These are phyloP conservation scores for Arenicola marina DNA, from an alignment of 2,888 invertebrate genomes.

Conservation along the genomic window DNA sequence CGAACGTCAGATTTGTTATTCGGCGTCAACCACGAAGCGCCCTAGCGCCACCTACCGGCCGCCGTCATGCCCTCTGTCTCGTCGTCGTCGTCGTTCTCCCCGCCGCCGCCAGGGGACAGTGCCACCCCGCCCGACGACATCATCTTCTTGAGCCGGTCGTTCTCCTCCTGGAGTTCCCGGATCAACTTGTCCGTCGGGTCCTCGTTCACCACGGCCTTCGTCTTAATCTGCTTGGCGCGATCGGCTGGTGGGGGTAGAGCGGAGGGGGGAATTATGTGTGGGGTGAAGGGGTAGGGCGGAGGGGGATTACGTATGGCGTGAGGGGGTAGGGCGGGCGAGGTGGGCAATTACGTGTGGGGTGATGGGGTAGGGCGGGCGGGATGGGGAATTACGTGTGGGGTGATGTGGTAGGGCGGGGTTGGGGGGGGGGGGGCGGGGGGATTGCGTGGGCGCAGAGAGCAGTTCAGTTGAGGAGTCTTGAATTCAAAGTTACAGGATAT, in stretches of 20 bases:
- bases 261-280: neutral
- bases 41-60: conserved; percentile 1
- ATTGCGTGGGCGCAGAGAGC: too few relatives aligned
- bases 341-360: too few relatives aligned
- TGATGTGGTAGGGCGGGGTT: too few relatives aligned
- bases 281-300: neutral
- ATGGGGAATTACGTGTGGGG: too few relatives aligned
- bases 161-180: conserved; percentile 66
- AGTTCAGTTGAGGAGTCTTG: too few relatives aligned
- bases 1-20: too few relatives aligned
- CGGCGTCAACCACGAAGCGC: too few relatives aligned
- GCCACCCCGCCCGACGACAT: conserved; percentile 56
- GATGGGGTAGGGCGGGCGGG: too few relatives aligned
- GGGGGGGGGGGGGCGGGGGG: too few relatives aligned
- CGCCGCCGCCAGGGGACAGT: conserved; percentile 38
- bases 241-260: conserved; percentile 62
- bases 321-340: neutral
- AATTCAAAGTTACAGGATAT: too few relatives aligned
- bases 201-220: conserved; percentile 66
- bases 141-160: conserved; percentile 63
- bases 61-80: conserved; percentile 41
- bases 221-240: conserved; percentile 67
- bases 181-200: conserved; percentile 66
- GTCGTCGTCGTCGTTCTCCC: conserved; percentile 36
- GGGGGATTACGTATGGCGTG: neutral